Percentiles rank a stretch among this genome's conserved stretches.
Conservation (phyloP, 2,888 invertebrate genomes). For the Apodemia duryi region DNA sequence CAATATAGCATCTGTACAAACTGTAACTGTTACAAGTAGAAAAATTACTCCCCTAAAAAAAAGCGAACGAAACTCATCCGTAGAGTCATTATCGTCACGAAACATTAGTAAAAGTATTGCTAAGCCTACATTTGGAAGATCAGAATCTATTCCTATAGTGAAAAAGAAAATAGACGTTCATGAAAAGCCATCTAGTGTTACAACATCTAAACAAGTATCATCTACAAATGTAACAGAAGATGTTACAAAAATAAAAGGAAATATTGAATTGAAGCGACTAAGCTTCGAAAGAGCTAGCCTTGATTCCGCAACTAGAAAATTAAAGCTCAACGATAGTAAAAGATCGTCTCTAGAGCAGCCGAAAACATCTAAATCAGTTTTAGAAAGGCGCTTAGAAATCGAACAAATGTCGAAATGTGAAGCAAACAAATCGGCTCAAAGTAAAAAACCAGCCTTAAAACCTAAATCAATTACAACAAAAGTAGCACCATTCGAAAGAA, state of each 20-base stretch:
- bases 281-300: conserved; percentile 73
- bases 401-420: conserved; percentile 60
- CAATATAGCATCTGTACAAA: conserved; percentile 44
- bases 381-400: conserved; percentile 69
- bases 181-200: conserved; percentile 22
- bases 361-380: conserved; percentile 64
- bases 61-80: conserved; percentile 47
- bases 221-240: conserved; percentile 33
- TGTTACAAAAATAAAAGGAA: conserved; percentile 41
- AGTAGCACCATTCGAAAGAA: conserved; percentile 60
- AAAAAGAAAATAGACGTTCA: conserved; percentile 37
- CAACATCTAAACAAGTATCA: conserved; percentile 30
- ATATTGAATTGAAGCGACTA: conserved; percentile 65
- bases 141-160: conserved; percentile 46
- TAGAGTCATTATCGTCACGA: conserved; percentile 50
- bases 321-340: conserved; percentile 47
- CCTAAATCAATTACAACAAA: conserved; percentile 63
- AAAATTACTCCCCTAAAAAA: conserved; percentile 38
- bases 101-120: conserved; percentile 50
- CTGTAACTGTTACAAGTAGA: conserved; percentile 38
- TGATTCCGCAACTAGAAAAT: conserved; percentile 65
- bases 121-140: conserved; percentile 44
- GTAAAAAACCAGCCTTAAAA: conserved; percentile 51
- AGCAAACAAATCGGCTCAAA: conserved; percentile 41
- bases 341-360: conserved; percentile 49